A percentile compares a stretch with the other conserved stretches of the same genome.
These are phyloP conservation scores for Porites evermanni DNA, from an alignment of 92 coral and sea anemone species.

Conservation along the genomic window DNA sequence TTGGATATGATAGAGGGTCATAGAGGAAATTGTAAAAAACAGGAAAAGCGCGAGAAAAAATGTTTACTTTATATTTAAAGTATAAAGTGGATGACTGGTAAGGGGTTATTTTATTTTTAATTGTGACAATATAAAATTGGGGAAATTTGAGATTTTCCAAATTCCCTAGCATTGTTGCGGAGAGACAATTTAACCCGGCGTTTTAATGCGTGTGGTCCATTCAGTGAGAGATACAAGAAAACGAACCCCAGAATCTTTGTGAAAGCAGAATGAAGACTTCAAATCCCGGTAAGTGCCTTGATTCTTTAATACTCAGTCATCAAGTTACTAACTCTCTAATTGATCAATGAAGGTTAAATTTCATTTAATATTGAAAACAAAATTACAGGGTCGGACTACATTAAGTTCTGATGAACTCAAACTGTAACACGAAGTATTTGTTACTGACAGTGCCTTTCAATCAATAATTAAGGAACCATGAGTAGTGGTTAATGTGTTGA, in stretches of 20 bases:
- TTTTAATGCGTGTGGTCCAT: neutral
- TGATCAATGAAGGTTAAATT: too few species aligned
- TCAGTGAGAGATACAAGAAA: neutral
- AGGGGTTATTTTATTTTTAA: too few species aligned
- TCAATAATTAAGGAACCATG: too few species aligned
- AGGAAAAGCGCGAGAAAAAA: neutral
- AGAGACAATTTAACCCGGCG: neutral
- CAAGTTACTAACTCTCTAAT: too few species aligned
- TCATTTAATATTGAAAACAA: too few species aligned
- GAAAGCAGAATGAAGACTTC: conserved; percentile 5
- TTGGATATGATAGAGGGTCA: neutral
- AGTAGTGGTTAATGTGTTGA: too few species aligned
- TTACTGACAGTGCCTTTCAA: too few species aligned
- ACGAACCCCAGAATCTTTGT: neutral
- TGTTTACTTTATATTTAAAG: neutral
- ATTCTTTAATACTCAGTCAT: neutral
- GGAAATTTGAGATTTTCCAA: neutral
- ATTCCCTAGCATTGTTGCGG: neutral
- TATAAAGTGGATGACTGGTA: neutral
- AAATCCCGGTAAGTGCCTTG: neutral
- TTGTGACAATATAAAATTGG: neutral
- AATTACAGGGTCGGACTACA: too few species aligned
- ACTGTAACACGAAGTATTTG: too few species aligned
- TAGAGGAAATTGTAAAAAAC: neutral
- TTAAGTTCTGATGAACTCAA: too few species aligned